Conservation (phyloP, 2,113 vertebrate species). For the Aptenodytes patagonicus region DNA sequence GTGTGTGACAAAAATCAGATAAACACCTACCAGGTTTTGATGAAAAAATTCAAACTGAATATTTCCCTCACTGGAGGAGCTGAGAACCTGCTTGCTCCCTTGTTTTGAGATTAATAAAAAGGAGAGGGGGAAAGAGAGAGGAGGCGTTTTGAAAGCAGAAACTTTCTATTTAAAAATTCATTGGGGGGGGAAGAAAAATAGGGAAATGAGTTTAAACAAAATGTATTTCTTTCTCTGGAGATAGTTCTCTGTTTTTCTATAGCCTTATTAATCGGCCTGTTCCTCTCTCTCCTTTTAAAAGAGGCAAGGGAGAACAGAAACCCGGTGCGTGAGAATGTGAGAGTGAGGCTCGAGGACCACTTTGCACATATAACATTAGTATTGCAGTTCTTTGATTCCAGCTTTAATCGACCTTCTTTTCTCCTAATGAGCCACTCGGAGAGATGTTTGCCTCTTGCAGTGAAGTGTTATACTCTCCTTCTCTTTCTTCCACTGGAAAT, state of each 20-base stretch:
- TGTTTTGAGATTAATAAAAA: not conserved
- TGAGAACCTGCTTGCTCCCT: not conserved
- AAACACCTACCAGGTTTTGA: not conserved
- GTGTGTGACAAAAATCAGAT: not conserved
- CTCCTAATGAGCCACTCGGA: not conserved
- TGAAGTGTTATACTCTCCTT: not conserved
- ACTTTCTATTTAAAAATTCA: not conserved
- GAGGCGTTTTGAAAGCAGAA: slow-evolving; percentile 9
- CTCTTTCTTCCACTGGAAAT: not conserved
- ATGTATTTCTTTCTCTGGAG: not conserved
- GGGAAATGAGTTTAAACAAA: not conserved
- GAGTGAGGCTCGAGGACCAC: not conserved
- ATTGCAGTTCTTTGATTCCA: not conserved
- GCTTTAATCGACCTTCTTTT: slow-evolving; percentile 20
- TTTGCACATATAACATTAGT: not conserved
- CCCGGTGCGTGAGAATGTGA: not conserved
- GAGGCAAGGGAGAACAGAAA: not conserved
- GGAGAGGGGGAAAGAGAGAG: not conserved
- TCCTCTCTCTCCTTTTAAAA: not conserved
- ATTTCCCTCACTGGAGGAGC: not conserved
- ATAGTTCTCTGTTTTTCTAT: not conserved
- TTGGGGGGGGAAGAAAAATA: not conserved
- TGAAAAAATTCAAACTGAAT: not conserved
- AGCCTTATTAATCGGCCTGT: slow-evolving; percentile 2
- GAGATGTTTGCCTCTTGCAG: slow-evolving; percentile 9